Evolutionary conservation across 2,888 invertebrate genomes (phyloP).

Genomic region (Emmelina monodactyla): DNA sequence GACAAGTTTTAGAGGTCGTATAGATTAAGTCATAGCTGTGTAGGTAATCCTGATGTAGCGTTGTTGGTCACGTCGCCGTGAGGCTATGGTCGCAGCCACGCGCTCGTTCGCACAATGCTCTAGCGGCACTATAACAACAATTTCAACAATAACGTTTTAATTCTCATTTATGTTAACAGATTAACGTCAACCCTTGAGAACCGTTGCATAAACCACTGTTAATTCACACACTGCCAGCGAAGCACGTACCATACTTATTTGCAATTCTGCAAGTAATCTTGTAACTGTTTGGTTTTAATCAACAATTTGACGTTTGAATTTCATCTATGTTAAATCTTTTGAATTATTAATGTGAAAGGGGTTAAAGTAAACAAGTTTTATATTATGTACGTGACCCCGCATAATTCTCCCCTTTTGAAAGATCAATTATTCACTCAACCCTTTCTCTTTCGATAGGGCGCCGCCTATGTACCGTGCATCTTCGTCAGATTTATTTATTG

Average conservation of each 20-base stretch:
- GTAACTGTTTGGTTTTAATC: too few species aligned
- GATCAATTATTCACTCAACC: slow-evolving; percentile 32
- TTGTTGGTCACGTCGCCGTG: slow-evolving; percentile 38
- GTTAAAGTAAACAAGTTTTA: too few species aligned
- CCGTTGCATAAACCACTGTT: slow-evolving; percentile 14
- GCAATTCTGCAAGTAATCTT: too few species aligned
- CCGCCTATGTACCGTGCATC: slow-evolving; percentile 30
- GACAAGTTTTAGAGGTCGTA: slow-evolving; percentile 46
- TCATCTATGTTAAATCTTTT: too few species aligned
- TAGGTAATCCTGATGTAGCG: slow-evolving; percentile 37
- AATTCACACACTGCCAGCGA: too few species aligned
- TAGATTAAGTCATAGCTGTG: slow-evolving; percentile 36
- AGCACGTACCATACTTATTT: too few species aligned
- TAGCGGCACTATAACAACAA: slow-evolving; percentile 37
- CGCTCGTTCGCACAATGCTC: too few species aligned
- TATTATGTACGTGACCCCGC: slow-evolving; percentile 30
- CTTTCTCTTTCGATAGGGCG: slow-evolving; percentile 36
- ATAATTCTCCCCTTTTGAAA: neutral
- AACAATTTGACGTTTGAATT: too few species aligned
- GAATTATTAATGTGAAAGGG: too few species aligned
- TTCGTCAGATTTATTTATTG: slow-evolving; percentile 41
- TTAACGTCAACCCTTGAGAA: slow-evolving; percentile 28
- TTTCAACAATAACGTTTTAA: too few species aligned
- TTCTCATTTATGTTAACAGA: slow-evolving; percentile 46
- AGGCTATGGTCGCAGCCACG: slow-evolving; percentile 26